Percentiles rank a stretch among this genome's conserved stretches.
Conservation (phyloP, 2,797 vertebrate species). For the Phyllotis vaccarum region DNA sequence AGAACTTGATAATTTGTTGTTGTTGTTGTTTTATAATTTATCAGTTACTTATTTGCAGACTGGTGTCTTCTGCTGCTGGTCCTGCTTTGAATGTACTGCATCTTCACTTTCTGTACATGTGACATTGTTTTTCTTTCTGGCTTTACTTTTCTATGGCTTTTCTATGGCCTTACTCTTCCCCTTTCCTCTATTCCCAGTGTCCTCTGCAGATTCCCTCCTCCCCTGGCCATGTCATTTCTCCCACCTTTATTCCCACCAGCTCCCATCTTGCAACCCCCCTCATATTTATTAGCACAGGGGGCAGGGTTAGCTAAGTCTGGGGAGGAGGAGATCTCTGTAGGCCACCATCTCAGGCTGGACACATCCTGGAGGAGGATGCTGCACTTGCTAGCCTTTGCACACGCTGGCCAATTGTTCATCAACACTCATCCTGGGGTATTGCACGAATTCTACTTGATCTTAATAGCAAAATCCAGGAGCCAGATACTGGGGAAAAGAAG, state of each 20-base stretch:
- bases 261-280: not conserved
- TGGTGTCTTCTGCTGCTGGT: not conserved
- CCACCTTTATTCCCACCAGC: not conserved
- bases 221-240: not conserved
- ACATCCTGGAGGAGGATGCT: not conserved
- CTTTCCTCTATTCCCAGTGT: not conserved
- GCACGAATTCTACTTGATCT: no score
- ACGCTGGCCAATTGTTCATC: not conserved
- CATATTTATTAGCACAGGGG: not conserved
- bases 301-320: not conserved
- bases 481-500: no score
- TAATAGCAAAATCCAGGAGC: no score
- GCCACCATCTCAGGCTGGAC: no score
- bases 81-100: not conserved
- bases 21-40: not conserved
- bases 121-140: not conserved
- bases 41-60: not conserved
- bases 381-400: not conserved
- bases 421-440: no score
- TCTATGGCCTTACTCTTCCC: not conserved
- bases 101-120: not conserved
- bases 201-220: not conserved
- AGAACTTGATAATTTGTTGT: not conserved
- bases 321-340: no score
- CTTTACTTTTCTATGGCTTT: not conserved